A percentile compares a stretch with the other conserved stretches of the same genome.
Conservation (phyloP, 2,797 vertebrate genomes). For the Onychomys leucogaster region DNA sequence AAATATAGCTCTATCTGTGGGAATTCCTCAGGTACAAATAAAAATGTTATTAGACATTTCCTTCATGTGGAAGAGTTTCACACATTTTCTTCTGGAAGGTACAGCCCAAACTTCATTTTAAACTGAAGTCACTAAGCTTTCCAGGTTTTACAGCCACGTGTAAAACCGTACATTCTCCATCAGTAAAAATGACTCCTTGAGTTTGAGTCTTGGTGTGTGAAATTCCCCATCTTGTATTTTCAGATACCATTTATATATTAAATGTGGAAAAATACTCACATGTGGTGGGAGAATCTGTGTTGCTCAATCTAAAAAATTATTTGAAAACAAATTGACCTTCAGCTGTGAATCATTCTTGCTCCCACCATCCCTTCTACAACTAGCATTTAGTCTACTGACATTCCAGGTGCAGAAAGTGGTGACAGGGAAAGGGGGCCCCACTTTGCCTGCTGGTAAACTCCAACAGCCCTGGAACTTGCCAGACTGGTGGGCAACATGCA, state of each 20-base stretch:
- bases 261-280: constrained; percentile 80
- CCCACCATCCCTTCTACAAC: constrained; percentile 45
- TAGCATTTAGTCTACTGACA: neutral
- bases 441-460: neutral
- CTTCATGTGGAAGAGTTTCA: constrained; percentile 22
- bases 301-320: constrained; percentile 84
- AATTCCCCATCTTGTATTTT: constrained; percentile 54
- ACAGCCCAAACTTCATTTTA: constrained; percentile 59
- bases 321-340: constrained; percentile 80
- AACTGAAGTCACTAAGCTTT: constrained; percentile 64
- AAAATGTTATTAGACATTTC: neutral
- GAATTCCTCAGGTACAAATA: neutral
- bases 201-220: constrained; percentile 35
- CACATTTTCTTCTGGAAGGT: constrained; percentile 58
- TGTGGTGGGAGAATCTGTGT: constrained; percentile 78
- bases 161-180: constrained; percentile 73
- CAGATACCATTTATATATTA: constrained; percentile 66
- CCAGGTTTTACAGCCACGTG: constrained; percentile 62
- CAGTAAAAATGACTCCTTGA: neutral
- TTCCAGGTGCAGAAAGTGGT: neutral
- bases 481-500: neutral
- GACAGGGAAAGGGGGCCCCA: neutral
- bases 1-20: constrained; percentile 66
- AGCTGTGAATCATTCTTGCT: constrained; percentile 56
- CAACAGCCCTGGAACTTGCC: neutral